Conservation (phyloP, 2,797 vertebrate species). For the Acrocephalus scirpaceus region DNA sequence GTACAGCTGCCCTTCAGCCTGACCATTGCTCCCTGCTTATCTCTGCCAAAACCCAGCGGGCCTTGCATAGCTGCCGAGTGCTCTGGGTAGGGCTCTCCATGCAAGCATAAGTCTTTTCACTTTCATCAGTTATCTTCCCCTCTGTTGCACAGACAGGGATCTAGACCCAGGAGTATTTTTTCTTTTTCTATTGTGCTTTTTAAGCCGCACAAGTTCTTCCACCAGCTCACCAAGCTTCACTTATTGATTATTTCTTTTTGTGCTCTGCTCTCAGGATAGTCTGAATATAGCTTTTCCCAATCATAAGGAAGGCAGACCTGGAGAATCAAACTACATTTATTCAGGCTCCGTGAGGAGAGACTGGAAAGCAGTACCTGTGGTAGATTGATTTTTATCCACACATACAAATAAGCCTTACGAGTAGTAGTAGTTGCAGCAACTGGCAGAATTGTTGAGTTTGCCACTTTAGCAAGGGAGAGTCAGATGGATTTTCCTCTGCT, state of each 20-base stretch:
- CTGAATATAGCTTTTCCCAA: not conserved
- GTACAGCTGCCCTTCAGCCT: not conserved
- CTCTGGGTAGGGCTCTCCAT: not conserved
- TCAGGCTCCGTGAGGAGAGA: not conserved
- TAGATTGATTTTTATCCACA: conserved; percentile 5
- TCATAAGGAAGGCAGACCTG: not conserved
- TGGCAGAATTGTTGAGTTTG: not conserved
- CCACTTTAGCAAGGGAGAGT: not conserved
- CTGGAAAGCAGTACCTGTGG: not conserved
- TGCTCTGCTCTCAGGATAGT: not conserved
- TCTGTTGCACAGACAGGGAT: not conserved
- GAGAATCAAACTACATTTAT: not conserved
- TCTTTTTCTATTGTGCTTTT: not conserved
- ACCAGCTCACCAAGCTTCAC: not conserved
- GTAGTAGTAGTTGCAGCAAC: not conserved
- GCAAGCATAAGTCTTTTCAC: not conserved
- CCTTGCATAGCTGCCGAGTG: not conserved
- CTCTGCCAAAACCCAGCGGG: not conserved
- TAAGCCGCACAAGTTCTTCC: not conserved
- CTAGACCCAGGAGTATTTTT: not conserved
- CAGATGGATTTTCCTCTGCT: not conserved
- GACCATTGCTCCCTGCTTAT: not conserved
- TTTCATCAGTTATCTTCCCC: not conserved
- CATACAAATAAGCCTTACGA: not conserved
- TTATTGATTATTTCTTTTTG: not conserved